Percentiles rank a stretch among this genome's conserved stretches.
These are phyloP conservation scores for Achatina immaculata DNA, from an alignment of 1,140 invertebrate genomes.

Conservation along the genomic window DNA sequence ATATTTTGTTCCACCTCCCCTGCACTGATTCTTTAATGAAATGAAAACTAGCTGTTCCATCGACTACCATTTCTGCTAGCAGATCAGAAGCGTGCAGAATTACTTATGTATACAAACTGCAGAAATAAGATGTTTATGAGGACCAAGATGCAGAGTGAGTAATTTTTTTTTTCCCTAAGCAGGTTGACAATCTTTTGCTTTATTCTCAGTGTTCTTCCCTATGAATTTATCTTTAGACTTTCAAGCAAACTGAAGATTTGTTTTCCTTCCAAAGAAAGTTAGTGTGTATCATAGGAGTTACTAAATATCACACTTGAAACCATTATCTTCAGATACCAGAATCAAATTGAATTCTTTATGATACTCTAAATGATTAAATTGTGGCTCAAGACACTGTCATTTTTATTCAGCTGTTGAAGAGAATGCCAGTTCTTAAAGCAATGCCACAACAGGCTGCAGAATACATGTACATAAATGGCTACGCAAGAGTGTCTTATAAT, in stretches of 20 bases:
- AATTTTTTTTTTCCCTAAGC: background rate
- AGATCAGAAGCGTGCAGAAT: background rate
- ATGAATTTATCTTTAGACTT: no score
- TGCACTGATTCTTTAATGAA: background rate
- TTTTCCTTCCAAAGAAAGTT: no score
- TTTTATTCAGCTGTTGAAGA: background rate
- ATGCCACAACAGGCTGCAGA: background rate
- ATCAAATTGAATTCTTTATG: no score
- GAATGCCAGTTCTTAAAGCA: background rate
- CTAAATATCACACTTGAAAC: no score
- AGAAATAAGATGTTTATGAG: constrained; percentile 17
- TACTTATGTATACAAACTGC: background rate
- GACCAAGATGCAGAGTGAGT: background rate
- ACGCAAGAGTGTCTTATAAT: constrained; percentile 9
- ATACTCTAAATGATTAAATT: no score
- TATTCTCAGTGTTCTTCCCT: no score
- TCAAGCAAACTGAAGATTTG: no score
- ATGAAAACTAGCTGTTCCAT: background rate
- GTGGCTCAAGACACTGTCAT: no score
- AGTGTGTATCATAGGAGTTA: no score
- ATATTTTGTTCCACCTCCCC: no score
- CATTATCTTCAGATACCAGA: no score
- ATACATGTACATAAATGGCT: constrained; percentile 16
- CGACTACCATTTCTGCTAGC: background rate
- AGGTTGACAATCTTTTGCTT: no score